phyloP scores from a whole-genome alignment of 2,888 invertebrate species.

The Plebejus melissa region DNA sequence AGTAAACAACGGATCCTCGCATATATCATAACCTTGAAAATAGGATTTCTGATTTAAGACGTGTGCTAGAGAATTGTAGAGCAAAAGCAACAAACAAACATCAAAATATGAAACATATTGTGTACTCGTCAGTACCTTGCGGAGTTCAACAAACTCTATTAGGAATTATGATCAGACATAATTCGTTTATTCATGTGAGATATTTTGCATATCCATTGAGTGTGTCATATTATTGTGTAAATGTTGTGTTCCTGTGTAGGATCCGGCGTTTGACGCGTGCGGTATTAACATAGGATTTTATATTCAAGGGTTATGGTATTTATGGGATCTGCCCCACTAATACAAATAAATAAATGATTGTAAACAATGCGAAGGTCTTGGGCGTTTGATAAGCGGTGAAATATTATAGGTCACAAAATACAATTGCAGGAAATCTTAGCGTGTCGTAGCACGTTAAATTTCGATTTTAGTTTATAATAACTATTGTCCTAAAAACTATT shows the following conservation, averaged over 20 bases:
- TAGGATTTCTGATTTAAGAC: too few species aligned
- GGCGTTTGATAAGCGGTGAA: not conserved
- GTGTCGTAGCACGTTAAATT: too few species aligned
- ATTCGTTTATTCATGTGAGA: conserved; percentile 51
- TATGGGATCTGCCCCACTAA: conserved; percentile 11
- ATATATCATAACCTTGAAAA: too few species aligned
- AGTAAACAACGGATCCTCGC: too few species aligned
- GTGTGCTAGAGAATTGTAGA: not conserved
- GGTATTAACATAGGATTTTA: conserved; percentile 42
- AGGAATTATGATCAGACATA: conserved; percentile 33
- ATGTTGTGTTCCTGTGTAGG: conserved; percentile 44
- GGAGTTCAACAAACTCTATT: conserved; percentile 32
- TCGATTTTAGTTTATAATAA: too few species aligned
- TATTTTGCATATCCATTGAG: conserved; percentile 71
- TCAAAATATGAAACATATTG: not conserved
- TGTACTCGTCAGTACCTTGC: not conserved
- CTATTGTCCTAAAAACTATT: too few species aligned
- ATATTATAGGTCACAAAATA: not conserved
- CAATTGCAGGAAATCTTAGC: too few species aligned
- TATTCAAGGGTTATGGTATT: conserved; percentile 27
- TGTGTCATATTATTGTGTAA: conserved; percentile 59
- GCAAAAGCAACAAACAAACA: not conserved
- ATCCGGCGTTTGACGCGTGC: conserved; percentile 39
- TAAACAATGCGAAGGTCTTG: not conserved
- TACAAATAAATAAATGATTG: not conserved